These are phyloP conservation scores for Parazoanthus atlanticus DNA, from an alignment of 92 coral and sea anemone species.

Conservation along the genomic window DNA sequence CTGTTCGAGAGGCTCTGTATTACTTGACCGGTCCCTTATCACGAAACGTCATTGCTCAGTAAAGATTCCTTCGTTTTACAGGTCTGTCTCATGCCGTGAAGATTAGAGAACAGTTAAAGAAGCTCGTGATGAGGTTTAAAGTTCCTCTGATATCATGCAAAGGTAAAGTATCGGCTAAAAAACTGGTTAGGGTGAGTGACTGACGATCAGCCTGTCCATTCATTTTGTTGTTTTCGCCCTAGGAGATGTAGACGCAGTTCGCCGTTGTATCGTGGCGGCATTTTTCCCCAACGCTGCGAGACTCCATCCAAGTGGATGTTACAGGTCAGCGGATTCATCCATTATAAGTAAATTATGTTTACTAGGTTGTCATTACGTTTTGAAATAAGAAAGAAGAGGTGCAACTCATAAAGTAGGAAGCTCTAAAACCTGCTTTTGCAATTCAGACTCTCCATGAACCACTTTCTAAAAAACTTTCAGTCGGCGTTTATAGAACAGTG, in stretches of 20 bases:
- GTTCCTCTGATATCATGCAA: conserved; percentile 83
- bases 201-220: not conserved
- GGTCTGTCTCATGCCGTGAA: conserved; percentile 92
- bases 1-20: no score
- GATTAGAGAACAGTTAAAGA: conserved; percentile 93
- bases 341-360: no score
- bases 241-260: conserved; percentile 80
- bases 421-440: no score
- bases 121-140: conserved; percentile 76
- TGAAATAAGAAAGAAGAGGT: no score
- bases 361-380: no score
- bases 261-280: conserved; percentile 90
- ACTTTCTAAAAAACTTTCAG: no score
- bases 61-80: not conserved
- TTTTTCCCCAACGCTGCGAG: conserved; percentile 98
- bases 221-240: not conserved
- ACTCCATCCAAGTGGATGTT: conserved; percentile 85
- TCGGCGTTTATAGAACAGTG: no score
- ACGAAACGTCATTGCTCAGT: not conserved
- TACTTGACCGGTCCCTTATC: no score
- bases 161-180: conserved; percentile 46
- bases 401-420: no score
- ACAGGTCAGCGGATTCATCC: conserved; percentile 54
- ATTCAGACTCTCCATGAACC: no score
- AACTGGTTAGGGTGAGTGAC: not conserved